phyloP scores from a whole-genome alignment of 2,888 invertebrate genomes.

The Drosophila lacicola region DNA sequence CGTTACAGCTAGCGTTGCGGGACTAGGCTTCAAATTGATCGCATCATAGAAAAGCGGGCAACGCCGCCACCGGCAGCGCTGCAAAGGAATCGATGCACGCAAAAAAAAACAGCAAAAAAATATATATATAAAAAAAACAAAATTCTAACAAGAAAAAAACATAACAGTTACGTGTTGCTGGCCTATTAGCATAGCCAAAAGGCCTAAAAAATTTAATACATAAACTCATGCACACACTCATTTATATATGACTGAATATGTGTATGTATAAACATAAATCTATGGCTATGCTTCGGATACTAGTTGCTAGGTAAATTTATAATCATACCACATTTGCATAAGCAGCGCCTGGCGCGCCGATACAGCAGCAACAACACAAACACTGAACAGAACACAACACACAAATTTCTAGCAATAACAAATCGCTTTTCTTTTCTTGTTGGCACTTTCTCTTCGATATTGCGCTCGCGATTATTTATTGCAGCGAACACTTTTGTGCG shows the following conservation, averaged over 20 bases:
- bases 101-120: background rate
- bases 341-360: constrained; percentile 62
- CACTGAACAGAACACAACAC: constrained; percentile 31
- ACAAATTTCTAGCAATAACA: constrained; percentile 58
- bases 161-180: constrained; percentile 52
- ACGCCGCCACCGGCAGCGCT: constrained; percentile 27
- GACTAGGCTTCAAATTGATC: constrained; percentile 31
- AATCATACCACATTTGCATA: constrained; percentile 74
- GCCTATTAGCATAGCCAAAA: constrained; percentile 40
- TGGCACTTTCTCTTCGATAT: constrained; percentile 56
- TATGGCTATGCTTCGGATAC: constrained; percentile 27
- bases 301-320: constrained; percentile 57
- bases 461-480: constrained; percentile 32
- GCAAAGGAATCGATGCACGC: constrained; percentile 23
- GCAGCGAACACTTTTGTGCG: constrained; percentile 27
- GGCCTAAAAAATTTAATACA: constrained; percentile 5
- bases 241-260: background rate
- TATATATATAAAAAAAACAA: constrained; percentile 1
- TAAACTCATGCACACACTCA: background rate
- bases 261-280: constrained; percentile 14
- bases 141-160: constrained; percentile 3
- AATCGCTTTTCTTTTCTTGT: constrained; percentile 39
- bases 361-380: constrained; percentile 46
- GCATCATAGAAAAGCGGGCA: constrained; percentile 32
- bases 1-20: constrained; percentile 12